Conservation (phyloP, 2,797 vertebrate genomes). For the Rhabdophis nuchalis region DNA sequence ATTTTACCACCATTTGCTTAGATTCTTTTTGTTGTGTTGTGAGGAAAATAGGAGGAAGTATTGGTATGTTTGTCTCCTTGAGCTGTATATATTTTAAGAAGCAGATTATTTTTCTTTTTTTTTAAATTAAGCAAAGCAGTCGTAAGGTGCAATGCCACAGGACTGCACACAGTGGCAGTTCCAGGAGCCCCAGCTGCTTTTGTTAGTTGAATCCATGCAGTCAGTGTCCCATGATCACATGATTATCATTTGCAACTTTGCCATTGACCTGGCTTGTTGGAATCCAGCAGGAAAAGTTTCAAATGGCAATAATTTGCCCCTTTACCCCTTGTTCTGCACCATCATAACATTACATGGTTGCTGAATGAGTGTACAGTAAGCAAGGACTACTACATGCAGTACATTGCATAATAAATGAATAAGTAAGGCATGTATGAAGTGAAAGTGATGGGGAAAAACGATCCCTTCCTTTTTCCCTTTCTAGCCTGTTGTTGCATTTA, state of each 20-base stretch:
- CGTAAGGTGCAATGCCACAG: neutral
- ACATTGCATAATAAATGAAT: neutral
- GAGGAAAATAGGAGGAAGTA: too few relatives aligned
- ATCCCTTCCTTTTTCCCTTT: neutral
- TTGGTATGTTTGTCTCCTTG: neutral
- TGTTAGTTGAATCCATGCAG: neutral
- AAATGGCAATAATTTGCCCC: neutral
- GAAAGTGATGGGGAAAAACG: neutral
- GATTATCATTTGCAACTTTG: neutral
- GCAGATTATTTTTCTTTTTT: neutral
- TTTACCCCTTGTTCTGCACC: neutral
- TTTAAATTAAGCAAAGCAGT: neutral
- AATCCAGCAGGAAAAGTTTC: neutral
- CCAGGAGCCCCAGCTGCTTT: neutral
- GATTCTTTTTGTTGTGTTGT: neutral
- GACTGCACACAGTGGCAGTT: neutral
- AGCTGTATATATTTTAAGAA: neutral
- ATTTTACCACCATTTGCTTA: neutral
- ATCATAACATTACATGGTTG: neutral
- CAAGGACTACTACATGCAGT: neutral
- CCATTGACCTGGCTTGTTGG: neutral
- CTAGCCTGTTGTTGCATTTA: neutral
- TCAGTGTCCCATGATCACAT: neutral
- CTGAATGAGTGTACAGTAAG: neutral
- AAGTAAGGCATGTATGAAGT: neutral